phyloP scores from a whole-genome alignment of 2,797 vertebrate genomes.

The Rhinophrynus dorsalis region DNA sequence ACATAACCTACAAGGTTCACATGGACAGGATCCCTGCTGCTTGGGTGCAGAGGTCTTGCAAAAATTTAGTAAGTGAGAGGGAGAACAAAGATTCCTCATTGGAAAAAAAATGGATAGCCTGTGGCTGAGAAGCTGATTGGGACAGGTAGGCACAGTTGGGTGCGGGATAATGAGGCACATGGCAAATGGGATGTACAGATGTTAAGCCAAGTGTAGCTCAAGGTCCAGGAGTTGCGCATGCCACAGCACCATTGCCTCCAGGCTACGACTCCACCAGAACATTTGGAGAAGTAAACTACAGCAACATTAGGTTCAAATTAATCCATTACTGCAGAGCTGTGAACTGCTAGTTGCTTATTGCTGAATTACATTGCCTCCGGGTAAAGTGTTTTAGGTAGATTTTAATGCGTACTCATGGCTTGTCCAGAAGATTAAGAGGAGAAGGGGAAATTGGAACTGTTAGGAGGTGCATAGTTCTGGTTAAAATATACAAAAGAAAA shows the following conservation, averaged over 20 bases:
- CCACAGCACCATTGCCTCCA: conserved; percentile 72
- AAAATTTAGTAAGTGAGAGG: conserved; percentile 82
- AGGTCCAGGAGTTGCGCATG: conserved; percentile 74
- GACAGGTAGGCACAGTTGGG: conserved; percentile 86
- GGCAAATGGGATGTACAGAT: conserved; percentile 86
- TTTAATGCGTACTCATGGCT: conserved; percentile 88
- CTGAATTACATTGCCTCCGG: conserved; percentile 80
- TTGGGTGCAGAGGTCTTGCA: conserved; percentile 76
- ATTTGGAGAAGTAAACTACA: conserved; percentile 81
- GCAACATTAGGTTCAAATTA: conserved; percentile 84
- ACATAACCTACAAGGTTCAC: conserved; percentile 67
- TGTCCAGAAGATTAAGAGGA: conserved; percentile 80
- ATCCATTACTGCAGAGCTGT: conserved; percentile 84
- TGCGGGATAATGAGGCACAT: conserved; percentile 78
- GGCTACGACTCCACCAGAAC: conserved; percentile 83
- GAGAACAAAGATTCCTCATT: conserved; percentile 82
- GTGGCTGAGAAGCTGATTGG: conserved; percentile 79
- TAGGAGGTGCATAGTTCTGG: conserved; percentile 78
- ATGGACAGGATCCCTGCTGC: conserved; percentile 68
- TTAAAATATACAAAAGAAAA: conserved; percentile 87
- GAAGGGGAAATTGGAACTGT: conserved; percentile 82
- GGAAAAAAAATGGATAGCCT: conserved; percentile 73
- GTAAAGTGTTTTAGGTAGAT: conserved; percentile 80
- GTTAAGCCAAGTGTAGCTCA: conserved; percentile 81
- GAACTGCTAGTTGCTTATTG: conserved; percentile 83